Conservation (phyloP, 2,113 vertebrate species). For the Carettochelys insculpta region DNA sequence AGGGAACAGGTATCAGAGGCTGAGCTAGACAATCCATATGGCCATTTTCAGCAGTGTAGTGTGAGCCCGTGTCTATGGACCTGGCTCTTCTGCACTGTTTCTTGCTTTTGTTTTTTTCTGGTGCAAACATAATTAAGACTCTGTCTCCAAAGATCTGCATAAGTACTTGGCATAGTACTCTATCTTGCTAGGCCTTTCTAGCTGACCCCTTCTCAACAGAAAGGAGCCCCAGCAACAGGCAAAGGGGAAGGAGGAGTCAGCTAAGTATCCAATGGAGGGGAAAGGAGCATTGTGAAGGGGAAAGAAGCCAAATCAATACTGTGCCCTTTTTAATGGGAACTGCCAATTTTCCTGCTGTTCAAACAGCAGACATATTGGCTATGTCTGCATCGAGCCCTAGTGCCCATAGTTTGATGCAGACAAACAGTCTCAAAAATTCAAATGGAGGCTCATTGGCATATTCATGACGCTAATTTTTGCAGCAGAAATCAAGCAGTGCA, state of each 20-base stretch:
- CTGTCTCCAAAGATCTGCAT: not conserved
- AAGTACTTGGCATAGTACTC: not conserved
- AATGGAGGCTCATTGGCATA: too few species aligned
- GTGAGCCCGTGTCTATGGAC: not conserved
- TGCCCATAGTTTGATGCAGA: too few species aligned
- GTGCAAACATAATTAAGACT: too few species aligned
- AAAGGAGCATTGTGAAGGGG: not conserved
- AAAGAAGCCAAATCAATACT: not conserved
- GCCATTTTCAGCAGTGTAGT: not conserved
- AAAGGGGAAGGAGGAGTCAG: not conserved
- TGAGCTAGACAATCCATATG: not conserved
- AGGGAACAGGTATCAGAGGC: too few species aligned
- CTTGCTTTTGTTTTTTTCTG: too few species aligned
- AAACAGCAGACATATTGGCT: not conserved
- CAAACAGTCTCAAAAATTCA: too few species aligned
- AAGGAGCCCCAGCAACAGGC: too few species aligned
- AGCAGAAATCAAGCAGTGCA: too few species aligned
- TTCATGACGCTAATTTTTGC: too few species aligned
- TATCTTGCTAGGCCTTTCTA: not conserved
- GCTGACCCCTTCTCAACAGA: not conserved
- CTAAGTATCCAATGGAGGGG: not conserved
- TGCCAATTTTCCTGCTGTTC: not conserved
- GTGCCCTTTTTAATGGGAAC: not conserved
- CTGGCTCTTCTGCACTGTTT: not conserved
- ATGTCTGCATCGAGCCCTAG: too few species aligned